These are phyloP conservation scores for Gari tellinella DNA, from an alignment of 2,888 invertebrate genomes.

Conservation along the genomic window DNA sequence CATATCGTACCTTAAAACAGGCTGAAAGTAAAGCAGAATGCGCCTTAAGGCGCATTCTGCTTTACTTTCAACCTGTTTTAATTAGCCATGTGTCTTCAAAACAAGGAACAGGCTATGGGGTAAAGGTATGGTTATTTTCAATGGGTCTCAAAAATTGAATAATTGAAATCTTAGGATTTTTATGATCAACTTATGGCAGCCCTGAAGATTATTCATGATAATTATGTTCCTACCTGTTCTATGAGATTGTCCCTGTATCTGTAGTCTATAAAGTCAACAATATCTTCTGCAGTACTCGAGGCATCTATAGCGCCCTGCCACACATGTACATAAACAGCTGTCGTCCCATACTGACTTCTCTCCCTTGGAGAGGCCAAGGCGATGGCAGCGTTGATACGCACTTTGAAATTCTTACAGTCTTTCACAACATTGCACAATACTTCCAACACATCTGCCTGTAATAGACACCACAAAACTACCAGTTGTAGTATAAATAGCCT, in stretches of 20 bases:
- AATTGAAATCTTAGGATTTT: background rate
- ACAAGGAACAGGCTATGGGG: too few relatives aligned
- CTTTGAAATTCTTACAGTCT: constrained; percentile 93
- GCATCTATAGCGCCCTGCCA: constrained; percentile 91
- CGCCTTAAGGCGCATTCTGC: too few relatives aligned
- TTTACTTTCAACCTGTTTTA: too few relatives aligned
- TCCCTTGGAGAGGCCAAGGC: constrained; percentile 88
- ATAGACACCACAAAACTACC: too few relatives aligned
- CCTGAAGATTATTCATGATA: background rate
- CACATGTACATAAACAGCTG: constrained; percentile 86
- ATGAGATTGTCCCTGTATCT: constrained; percentile 93
- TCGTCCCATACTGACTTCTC: constrained; percentile 88
- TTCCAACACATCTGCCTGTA: constrained; percentile 88
- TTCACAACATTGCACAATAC: constrained; percentile 88
- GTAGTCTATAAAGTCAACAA: constrained; percentile 93
- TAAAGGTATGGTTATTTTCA: too few relatives aligned
- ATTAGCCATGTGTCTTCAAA: too few relatives aligned
- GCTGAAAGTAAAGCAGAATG: too few relatives aligned
- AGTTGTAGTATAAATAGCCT: too few relatives aligned
- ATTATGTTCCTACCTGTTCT: constrained; percentile 87
- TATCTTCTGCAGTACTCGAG: constrained; percentile 91
- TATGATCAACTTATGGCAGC: too few relatives aligned
- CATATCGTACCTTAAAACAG: too few relatives aligned
- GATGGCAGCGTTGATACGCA: constrained; percentile 93
- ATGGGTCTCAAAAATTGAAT: background rate